phyloP scores from a whole-genome alignment of 2,113 vertebrate species.

The Gallinago jamesoni region DNA sequence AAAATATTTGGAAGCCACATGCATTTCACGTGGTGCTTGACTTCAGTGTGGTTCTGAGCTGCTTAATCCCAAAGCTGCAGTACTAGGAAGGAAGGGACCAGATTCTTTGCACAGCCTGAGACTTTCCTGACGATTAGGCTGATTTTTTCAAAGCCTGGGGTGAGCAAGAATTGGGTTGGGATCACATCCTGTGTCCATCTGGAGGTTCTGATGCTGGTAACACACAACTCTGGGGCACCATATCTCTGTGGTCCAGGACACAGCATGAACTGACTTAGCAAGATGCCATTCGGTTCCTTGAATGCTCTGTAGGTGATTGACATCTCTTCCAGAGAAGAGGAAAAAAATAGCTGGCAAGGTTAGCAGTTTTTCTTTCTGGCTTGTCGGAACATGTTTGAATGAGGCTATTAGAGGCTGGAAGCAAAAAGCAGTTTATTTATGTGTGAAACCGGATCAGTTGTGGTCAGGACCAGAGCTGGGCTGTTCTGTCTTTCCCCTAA shows the following conservation, averaged over 20 bases:
- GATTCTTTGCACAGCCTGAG: background rate
- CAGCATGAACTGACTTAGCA: background rate
- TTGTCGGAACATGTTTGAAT: background rate
- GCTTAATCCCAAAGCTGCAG: background rate
- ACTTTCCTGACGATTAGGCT: background rate
- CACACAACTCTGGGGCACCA: background rate
- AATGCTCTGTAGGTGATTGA: background rate
- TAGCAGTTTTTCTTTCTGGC: background rate
- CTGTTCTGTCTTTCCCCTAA: background rate
- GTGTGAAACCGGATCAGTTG: background rate
- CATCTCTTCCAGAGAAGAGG: background rate
- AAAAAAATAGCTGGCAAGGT: background rate
- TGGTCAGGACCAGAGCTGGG: background rate
- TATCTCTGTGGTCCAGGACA: background rate
- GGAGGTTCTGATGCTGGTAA: background rate
- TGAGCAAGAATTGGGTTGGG: background rate
- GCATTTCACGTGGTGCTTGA: fast-evolving
- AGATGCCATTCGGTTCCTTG: background rate
- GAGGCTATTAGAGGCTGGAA: background rate
- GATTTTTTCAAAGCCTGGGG: background rate
- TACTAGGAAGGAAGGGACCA: background rate
- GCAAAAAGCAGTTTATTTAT: background rate
- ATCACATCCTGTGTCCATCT: background rate
- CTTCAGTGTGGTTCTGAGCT: background rate
- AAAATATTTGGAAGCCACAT: background rate